These are phyloP conservation scores for Coleophora deauratella DNA, from an alignment of 2,888 invertebrate species.

Conservation along the genomic window DNA sequence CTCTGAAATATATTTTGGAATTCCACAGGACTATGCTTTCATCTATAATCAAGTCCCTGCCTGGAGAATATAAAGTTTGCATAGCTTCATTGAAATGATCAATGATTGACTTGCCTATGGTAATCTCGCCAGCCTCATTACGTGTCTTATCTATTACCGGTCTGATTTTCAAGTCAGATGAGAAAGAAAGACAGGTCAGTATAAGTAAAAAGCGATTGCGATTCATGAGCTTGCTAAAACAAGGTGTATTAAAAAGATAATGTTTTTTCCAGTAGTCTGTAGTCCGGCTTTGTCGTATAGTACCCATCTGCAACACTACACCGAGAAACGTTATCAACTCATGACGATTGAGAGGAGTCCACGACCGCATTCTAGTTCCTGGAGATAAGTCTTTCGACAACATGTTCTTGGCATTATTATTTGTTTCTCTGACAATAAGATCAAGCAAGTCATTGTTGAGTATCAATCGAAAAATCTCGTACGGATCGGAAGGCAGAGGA, in stretches of 20 bases:
- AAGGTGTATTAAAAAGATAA: constrained; percentile 27
- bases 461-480: constrained; percentile 18
- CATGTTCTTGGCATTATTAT: constrained; percentile 13
- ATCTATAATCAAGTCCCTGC: constrained; percentile 28
- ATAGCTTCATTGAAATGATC: constrained; percentile 35
- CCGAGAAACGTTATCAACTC: constrained; percentile 34
- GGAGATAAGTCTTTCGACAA: constrained; percentile 6
- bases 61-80: constrained; percentile 25
- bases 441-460: constrained; percentile 18
- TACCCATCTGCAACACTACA: constrained; percentile 37
- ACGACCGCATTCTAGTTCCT: constrained; percentile 20
- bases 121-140: too few species aligned
- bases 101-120: constrained; percentile 18
- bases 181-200: constrained; percentile 32
- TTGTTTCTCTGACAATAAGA: constrained; percentile 17
- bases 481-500: constrained; percentile 17
- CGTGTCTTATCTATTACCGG: constrained; percentile 25
- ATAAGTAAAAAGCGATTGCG: constrained; percentile 32
- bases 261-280: constrained; percentile 38
- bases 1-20: too few species aligned
- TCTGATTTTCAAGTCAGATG: constrained; percentile 22
- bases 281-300: constrained; percentile 27
- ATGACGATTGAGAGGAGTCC: constrained; percentile 23
- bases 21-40: constrained; percentile 31
- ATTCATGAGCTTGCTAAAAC: constrained; percentile 30